phyloP scores from a whole-genome alignment of 1,140 invertebrate species.

The Zaprionus davidi region DNA sequence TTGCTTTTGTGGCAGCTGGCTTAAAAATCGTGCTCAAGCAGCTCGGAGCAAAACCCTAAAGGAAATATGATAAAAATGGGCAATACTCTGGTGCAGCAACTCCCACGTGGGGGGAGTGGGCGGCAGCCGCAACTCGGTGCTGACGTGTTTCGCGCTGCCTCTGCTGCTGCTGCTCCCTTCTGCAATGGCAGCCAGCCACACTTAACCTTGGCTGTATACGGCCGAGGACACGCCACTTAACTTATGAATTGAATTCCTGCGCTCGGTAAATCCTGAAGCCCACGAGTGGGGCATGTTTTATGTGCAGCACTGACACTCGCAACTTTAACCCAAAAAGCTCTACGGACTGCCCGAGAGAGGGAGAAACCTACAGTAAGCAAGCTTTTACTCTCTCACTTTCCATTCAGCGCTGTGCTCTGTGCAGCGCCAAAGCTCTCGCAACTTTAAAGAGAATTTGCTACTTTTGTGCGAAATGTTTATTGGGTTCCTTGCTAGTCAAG shows the following conservation, averaged over 20 bases:
- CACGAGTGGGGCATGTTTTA: conserved; percentile 31
- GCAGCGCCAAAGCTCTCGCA: conserved; percentile 12
- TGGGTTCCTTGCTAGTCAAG: conserved; percentile 1
- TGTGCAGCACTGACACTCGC: background rate
- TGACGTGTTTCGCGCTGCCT: conserved; percentile 60
- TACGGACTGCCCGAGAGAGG: conserved; percentile 4
- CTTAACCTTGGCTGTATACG: conserved; percentile 78
- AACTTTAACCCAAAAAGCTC: conserved; percentile 68
- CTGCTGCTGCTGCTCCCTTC: conserved; percentile 19
- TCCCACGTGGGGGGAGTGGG: conserved; percentile 21
- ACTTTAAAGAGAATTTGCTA: conserved; percentile 17
- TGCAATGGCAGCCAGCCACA: conserved; percentile 37
- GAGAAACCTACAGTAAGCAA: background rate
- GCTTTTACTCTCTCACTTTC: conserved; percentile 26
- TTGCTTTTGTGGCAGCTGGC: conserved; percentile 21
- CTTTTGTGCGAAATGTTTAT: conserved; percentile 26
- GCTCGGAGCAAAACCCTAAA: conserved; percentile 49
- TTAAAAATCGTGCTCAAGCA: conserved; percentile 67
- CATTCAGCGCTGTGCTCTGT: conserved; percentile 58
- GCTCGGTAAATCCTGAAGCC: conserved; percentile 56
- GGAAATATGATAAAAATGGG: conserved; percentile 47
- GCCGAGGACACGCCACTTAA: conserved; percentile 77
- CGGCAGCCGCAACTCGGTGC: conserved; percentile 7
- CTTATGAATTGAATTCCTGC: conserved; percentile 79
- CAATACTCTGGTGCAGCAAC: conserved; percentile 34